A percentile compares a stretch with the other conserved stretches of the same genome.
These are phyloP conservation scores for Polymixis lichenea DNA, from an alignment of 2,888 invertebrate genomes.

Conservation along the genomic window DNA sequence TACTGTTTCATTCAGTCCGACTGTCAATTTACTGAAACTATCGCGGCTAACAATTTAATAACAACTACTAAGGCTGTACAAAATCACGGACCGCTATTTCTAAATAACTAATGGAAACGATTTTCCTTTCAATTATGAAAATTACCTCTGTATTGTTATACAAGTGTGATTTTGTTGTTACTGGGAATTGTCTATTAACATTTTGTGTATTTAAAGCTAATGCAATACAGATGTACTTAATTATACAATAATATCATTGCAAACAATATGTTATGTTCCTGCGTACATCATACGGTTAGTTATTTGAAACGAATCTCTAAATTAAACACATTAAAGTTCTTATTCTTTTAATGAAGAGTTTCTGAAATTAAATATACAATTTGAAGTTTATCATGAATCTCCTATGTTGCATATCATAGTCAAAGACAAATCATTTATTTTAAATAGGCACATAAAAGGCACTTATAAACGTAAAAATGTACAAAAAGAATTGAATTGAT, in stretches of 20 bases:
- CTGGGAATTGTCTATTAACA: conserved; percentile 52
- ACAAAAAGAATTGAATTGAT: no score
- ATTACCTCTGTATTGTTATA: conserved; percentile 55
- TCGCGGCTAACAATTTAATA: conserved; percentile 65
- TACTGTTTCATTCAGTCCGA: conserved; percentile 66
- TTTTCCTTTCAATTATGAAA: conserved; percentile 68
- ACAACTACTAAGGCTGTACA: conserved; percentile 58
- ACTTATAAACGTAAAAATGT: no score
- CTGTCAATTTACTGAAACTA: conserved; percentile 62
- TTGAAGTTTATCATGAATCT: not conserved
- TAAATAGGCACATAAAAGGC: no score
- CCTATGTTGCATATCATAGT: not conserved
- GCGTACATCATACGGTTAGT: not conserved
- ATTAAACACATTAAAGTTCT: not conserved
- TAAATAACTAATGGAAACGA: conserved; percentile 65
- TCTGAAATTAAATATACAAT: not conserved
- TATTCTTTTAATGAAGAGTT: conserved; percentile 11
- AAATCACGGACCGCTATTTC: conserved; percentile 62
- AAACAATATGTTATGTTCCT: conserved; percentile 34
- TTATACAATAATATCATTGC: conserved; percentile 52
- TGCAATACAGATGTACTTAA: conserved; percentile 47
- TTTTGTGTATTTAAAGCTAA: conserved; percentile 47
- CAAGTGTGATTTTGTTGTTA: conserved; percentile 62
- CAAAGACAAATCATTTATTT: no score
- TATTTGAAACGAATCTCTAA: conserved; percentile 24